Base-by-base conservation (phyloP, 2,797 vertebrate species). In the Denticeps clupeoides region DNA sequence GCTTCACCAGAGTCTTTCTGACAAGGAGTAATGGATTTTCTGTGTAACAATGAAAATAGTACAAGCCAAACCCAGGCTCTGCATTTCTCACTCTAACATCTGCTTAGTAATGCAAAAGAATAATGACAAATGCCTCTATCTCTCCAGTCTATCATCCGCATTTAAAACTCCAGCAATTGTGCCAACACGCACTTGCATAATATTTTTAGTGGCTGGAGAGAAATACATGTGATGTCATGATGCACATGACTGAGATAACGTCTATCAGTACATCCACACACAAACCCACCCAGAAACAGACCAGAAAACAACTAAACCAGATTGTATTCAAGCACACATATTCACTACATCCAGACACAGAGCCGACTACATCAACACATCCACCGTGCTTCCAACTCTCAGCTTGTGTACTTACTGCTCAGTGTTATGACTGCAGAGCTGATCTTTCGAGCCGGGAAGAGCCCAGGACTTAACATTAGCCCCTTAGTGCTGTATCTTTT, bases 361-460 rank as follows among this genome's bases (percentile, higher is more conserved):
- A 37, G 3, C 23, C 11, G 24, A n/a, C 8, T n/a, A n/a, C n/a
- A n/a, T n/a, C n/a, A n/a, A n/a, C n/a, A n/a, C 11, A 7, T 1
- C n/a, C 7, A 9, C 32, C 2, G 7, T 16, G 9, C 33, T 13
- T 18, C 21, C 18, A 40, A 29, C n/a, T 8, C 29, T 24, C 16
- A 46, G 27, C 41, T 45, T 50, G n/a, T n/a, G n/a, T 53, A 63
- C 63, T 68, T 58, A 71, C 69, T 61, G 41, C 48, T 63, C 35
- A 71, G 59, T 13, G 40, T 61, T 54, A 69, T 71, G 45, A 62
- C 56, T 19, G 53, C 43, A 31, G 59, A 64, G 51, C 61, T 67
- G 57, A 67, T 56, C 53, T 55, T 47, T 43, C 61, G 58, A 38
- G 15, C 45, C 4, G 65, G 63, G 1, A 52, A 62, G 32, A 58